Conservation (phyloP, 1,140 invertebrate species). For the Cardiocondyla obscurior region DNA sequence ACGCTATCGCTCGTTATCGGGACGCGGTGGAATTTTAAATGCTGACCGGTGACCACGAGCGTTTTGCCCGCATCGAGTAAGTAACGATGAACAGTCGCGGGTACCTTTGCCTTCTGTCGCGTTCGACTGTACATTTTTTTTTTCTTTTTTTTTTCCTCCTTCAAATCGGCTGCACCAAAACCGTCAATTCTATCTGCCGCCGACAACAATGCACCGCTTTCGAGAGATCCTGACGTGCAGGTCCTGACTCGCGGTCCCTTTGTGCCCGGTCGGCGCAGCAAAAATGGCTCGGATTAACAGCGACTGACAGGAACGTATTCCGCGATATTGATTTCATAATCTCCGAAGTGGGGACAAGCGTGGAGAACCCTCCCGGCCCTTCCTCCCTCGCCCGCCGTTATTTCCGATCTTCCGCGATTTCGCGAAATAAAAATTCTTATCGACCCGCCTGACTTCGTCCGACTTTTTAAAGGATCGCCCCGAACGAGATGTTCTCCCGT, state of each 20-base stretch:
- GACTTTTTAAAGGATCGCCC: background rate
- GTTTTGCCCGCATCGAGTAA: background rate
- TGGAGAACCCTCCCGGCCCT: no score
- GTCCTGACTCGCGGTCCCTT: background rate
- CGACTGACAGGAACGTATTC: slow-evolving; percentile 10
- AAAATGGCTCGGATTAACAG: background rate
- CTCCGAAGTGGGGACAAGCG: background rate
- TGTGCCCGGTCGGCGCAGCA: background rate
- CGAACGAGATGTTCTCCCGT: background rate
- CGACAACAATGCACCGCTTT: background rate
- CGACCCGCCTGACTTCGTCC: background rate
- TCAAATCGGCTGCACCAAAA: slow-evolving; percentile 3
- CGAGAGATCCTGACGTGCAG: background rate
- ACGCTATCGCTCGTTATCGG: background rate
- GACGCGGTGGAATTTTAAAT: slow-evolving; percentile 5
- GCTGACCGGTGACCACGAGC: background rate
- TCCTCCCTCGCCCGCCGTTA: no score
- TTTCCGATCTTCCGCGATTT: background rate
- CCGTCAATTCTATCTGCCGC: background rate
- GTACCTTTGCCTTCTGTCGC: no score
- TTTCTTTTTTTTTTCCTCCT: no score
- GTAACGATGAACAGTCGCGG: background rate
- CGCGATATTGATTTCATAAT: slow-evolving; percentile 15
- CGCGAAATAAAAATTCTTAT: background rate
- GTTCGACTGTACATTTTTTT: no score